Base-by-base conservation (phyloP, 2,797 vertebrate species). In the Fistularia commersonii region DNA sequence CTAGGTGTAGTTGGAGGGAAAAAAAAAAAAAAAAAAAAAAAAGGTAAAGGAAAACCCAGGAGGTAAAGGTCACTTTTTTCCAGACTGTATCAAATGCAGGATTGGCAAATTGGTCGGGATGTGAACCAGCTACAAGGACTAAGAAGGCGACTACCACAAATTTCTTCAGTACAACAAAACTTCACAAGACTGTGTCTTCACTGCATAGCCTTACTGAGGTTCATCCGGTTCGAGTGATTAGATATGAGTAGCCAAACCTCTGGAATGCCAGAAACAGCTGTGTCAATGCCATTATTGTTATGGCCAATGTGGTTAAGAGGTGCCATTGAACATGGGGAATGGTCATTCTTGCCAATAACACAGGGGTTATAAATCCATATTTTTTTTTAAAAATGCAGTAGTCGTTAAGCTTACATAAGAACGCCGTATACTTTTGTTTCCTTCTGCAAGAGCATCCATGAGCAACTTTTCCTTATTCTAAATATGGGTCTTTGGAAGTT, bases 381-480 rank as follows among this genome's bases (percentile, higher is more conserved):
- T 64, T 49, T 34, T 35, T 15, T 12, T 11, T 55, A 77, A 41
- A 82, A 83, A 62, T 45, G 74, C 78, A 91, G 84, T 88, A 89
- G 88, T 90, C 85, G 76, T 85, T 79, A 79, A 74, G 76, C 76
- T 79, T 82, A 86, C 76, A 82, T 74, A 82, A 79, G 79, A 85
- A 84, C 77, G 81, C 77, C 82, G 74, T 76, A 67, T 75, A 86
- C 72, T 64, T 76, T 66, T 72, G 69, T 80, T 81, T 83, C 68
- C 72, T 80, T 84, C 74, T 61, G 72, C 76, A 80, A 79, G 67
- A 82, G 76, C 57, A 76, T 85, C 72, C 62, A 73, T 69, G 53
- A 77, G 79, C 72, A 68, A 63, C 51, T 66, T 70, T 67, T 76
- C 77, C 68, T 84, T 82, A 71, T 65, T 80, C 75, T 84, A 78